Percentiles rank a stretch among this genome's conserved stretches.
These are phyloP conservation scores for Linyphia triangularis DNA, from an alignment of 2,888 invertebrate species.

Conservation along the genomic window DNA sequence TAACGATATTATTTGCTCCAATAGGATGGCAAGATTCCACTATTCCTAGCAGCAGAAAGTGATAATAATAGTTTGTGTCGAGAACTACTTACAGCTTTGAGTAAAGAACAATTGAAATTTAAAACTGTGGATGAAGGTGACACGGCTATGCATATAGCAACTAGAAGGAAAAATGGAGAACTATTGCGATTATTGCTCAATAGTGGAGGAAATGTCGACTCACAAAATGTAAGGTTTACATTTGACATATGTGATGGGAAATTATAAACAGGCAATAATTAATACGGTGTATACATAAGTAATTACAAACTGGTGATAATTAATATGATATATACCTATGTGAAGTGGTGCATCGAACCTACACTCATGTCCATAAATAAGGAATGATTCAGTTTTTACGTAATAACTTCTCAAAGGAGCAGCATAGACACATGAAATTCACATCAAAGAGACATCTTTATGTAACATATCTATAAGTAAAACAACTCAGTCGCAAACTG, in stretches of 20 bases:
- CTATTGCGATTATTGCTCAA: conserved; percentile 95
- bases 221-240: conserved; percentile 86
- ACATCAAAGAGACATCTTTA: too few relatives aligned
- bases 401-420: too few relatives aligned
- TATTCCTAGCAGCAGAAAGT: conserved; percentile 94
- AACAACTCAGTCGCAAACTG: too few relatives aligned
- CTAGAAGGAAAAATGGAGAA: conserved; percentile 93
- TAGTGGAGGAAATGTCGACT: conserved; percentile 93
- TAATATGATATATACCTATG: too few relatives aligned
- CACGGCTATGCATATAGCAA: conserved; percentile 95
- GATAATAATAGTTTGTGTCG: conserved; percentile 97
- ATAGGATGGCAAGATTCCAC: conserved; percentile 94
- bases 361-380: too few relatives aligned
- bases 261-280: too few relatives aligned
- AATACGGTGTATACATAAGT: too few relatives aligned
- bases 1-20: not conserved
- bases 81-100: conserved; percentile 86
- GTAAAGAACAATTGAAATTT: conserved; percentile 83
- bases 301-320: too few relatives aligned
- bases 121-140: conserved; percentile 87
- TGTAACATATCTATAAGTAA: too few relatives aligned
- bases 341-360: too few relatives aligned
- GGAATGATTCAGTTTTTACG: too few relatives aligned
- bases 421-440: too few relatives aligned
- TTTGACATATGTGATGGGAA: not conserved